phyloP scores from a whole-genome alignment of 2,113 vertebrate genomes.

The Rostratula benghalensis region DNA sequence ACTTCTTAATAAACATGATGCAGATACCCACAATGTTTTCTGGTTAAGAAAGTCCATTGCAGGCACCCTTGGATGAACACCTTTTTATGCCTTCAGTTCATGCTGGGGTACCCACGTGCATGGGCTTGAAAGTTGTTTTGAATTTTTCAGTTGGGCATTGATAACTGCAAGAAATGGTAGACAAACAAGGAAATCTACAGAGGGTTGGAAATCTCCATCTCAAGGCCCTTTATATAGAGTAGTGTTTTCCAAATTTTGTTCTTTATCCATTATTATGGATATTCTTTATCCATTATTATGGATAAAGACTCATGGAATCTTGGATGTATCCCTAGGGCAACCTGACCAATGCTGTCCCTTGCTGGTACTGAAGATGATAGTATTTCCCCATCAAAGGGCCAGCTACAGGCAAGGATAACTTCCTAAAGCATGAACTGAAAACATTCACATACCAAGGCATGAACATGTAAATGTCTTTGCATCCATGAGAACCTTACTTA shows the following conservation, averaged over 20 bases:
- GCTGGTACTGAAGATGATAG: neutral
- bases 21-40: neutral
- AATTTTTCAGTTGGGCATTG: neutral
- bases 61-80: neutral
- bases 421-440: neutral
- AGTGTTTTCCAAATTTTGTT: neutral
- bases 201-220: neutral
- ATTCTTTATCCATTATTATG: neutral
- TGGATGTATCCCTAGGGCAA: neutral
- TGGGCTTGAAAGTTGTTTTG: neutral
- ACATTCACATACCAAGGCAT: neutral
- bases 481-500: neutral
- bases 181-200: neutral
- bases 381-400: neutral
- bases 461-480: neutral
- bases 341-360: neutral
- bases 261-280: neutral
- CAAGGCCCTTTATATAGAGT: neutral
- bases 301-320: neutral
- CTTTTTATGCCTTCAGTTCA: neutral
- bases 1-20: neutral
- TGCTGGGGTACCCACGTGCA: accelerated
- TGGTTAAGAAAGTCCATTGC: neutral
- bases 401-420: neutral
- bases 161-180: neutral